Evolutionary conservation across 2,113 vertebrate genomes (phyloP).

Genomic region (Microcebus lehilahytsara): DNA sequence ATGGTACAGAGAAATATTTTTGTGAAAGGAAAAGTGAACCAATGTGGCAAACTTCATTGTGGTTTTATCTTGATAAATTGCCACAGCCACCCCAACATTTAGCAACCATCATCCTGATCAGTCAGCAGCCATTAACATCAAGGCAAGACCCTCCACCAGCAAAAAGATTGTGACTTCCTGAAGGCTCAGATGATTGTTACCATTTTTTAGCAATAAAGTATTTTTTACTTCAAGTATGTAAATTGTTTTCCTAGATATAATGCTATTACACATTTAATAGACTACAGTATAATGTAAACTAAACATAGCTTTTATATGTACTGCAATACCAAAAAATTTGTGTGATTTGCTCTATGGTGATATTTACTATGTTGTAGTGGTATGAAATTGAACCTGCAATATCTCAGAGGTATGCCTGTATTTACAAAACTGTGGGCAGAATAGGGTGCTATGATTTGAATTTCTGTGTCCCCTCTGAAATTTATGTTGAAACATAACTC

Average conservation of each 20-base stretch:
- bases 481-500: not conserved
- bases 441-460: not conserved
- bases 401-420: not conserved
- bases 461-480: not conserved
- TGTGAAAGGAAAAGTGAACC: not conserved
- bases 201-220: not conserved
- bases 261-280: not conserved
- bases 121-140: not conserved
- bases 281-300: not conserved
- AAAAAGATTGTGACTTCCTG: not conserved
- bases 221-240: not conserved
- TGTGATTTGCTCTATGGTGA: not conserved
- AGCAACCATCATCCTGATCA: not conserved
- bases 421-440: not conserved
- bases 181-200: not conserved
- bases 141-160: not conserved
- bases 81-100: not conserved
- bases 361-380: not conserved
- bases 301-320: not conserved
- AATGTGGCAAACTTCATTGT: not conserved
- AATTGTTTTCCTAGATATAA: not conserved
- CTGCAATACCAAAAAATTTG: not conserved
- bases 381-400: not conserved
- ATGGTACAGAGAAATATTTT: not conserved
- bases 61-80: not conserved